Percentiles rank a stretch among this genome's conserved stretches.
phyloP scores from a whole-genome alignment of 1,140 invertebrate species.

The Oryctes rhinoceros region DNA sequence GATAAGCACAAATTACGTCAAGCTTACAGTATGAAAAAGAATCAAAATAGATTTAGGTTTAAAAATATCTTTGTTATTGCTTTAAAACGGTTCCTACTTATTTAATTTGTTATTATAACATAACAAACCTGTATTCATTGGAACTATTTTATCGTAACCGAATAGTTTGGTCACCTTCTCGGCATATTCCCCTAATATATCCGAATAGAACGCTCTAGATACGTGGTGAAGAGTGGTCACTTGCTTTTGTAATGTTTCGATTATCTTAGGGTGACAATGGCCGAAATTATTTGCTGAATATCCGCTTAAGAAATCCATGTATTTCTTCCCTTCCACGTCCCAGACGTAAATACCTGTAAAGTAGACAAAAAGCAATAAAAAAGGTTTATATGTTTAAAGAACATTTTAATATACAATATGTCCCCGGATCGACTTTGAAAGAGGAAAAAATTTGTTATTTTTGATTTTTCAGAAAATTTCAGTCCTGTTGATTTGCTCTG shows the following conservation, averaged over 20 bases:
- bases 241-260: conserved; percentile 81
- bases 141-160: conserved; percentile 92
- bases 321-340: conserved; percentile 95
- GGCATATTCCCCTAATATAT: conserved; percentile 92
- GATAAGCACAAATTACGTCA: too few species aligned
- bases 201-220: conserved; percentile 94
- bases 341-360: conserved; percentile 85
- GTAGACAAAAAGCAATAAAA: neutral
- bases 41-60: too few species aligned
- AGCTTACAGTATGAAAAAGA: too few species aligned
- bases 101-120: neutral
- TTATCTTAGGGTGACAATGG: conserved; percentile 96
- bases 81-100: too few species aligned
- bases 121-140: conserved; percentile 89
- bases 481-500: too few species aligned
- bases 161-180: conserved; percentile 92
- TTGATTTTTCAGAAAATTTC: too few species aligned
- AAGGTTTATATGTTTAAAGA: neutral
- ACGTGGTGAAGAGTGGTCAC: conserved; percentile 72
- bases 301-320: conserved; percentile 96
- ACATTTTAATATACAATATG: too few species aligned
- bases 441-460: too few species aligned
- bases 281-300: conserved; percentile 99
- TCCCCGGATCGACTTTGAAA: too few species aligned
- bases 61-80: too few species aligned